Percentiles rank a stretch among this genome's conserved stretches.
Evolutionary conservation across 23 tunicate species (phyloP).

Genomic region (Trididemnum miniatum): DNA sequence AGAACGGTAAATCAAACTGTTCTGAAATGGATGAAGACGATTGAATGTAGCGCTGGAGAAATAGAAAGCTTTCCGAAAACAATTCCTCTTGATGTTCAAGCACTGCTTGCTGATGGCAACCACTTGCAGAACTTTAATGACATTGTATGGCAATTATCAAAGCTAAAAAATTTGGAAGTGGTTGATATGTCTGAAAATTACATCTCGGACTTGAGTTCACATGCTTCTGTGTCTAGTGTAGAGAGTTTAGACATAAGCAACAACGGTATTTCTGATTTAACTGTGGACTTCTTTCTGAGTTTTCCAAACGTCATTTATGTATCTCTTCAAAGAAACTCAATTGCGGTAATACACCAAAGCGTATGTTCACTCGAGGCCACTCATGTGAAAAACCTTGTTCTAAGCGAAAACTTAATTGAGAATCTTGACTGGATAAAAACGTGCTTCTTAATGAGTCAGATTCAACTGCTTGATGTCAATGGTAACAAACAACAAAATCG

Average conservation of each 20-base stretch:
- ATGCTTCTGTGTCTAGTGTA: neutral
- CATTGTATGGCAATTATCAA: neutral
- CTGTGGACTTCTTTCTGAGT: neutral
- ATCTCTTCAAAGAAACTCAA: neutral
- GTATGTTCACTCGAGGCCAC: neutral
- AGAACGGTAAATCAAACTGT: neutral
- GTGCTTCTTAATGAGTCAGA: neutral
- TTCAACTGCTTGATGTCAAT: neutral
- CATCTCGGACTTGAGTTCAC: neutral
- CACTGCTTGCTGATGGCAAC: constrained; percentile 7
- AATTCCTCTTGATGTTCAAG: constrained; percentile 17
- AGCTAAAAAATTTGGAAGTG: neutral
- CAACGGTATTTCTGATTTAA: neutral
- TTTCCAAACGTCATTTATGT: constrained; percentile 24
- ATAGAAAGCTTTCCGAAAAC: neutral
- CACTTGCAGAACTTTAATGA: neutral
- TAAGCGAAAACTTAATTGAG: constrained; percentile 20
- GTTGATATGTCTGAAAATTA: neutral
- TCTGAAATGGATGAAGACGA: neutral
- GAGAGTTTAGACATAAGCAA: neutral
- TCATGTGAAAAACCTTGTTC: neutral
- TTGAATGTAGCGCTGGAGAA: constrained; percentile 13
- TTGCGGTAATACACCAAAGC: neutral
- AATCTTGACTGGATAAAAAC: constrained; percentile 19
- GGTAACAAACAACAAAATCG: constrained; percentile 13